Percentiles rank a stretch among this genome's conserved stretches.
Evolutionary conservation across 2,113 vertebrate genomes (phyloP).

Genomic region (Carollia perspicillata): DNA sequence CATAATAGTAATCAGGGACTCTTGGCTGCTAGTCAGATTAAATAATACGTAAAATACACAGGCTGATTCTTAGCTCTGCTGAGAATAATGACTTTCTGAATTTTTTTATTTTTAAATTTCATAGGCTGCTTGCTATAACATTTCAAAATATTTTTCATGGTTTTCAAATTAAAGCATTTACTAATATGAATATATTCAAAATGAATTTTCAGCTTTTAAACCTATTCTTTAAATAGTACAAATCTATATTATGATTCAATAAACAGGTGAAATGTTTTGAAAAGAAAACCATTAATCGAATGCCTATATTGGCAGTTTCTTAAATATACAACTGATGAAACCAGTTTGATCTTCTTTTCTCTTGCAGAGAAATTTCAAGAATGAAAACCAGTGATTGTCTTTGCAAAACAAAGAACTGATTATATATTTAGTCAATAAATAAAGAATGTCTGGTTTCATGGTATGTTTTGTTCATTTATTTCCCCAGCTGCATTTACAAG

Average conservation of each 20-base stretch:
- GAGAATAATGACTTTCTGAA: not conserved
- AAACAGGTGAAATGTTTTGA: not conserved
- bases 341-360: not conserved
- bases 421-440: conserved; percentile 40
- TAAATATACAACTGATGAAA: conserved; percentile 15
- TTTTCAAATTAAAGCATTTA: not conserved
- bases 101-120: not conserved
- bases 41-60: not conserved
- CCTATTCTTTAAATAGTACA: not conserved
- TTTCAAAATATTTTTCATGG: not conserved
- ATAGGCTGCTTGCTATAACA: not conserved
- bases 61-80: not conserved
- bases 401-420: conserved; percentile 42
- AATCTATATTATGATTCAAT: conserved; percentile 17
- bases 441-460: conserved; percentile 38
- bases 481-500: conserved; percentile 54
- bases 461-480: conserved; percentile 60
- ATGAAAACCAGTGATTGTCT: conserved; percentile 15
- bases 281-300: not conserved
- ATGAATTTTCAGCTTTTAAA: not conserved
- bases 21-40: not conserved
- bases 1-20: not conserved
- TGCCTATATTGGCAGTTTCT: not conserved
- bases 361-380: not conserved
- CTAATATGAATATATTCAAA: not conserved